Evolutionary conservation across 1,140 invertebrate genomes (phyloP).

Genomic region (Bombus ignitus): DNA sequence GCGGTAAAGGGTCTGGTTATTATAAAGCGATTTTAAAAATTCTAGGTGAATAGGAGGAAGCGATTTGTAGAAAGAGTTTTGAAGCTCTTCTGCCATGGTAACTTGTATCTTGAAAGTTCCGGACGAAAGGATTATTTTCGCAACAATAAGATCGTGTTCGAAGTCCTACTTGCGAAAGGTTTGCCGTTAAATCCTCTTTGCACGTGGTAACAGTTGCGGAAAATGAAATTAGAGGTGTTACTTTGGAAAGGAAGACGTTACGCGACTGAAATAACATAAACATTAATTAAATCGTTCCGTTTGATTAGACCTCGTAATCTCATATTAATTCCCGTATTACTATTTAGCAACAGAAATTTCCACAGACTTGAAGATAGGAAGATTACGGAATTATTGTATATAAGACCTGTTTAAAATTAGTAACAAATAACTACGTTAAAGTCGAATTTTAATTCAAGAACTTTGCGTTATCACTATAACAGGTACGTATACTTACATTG

Average conservation of each 20-base stretch:
- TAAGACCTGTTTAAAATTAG: no score
- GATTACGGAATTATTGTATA: neutral
- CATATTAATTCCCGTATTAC: neutral
- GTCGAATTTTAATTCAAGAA: neutral
- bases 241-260: no score
- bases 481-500: no score
- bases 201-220: neutral
- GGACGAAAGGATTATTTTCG: constrained; percentile 25
- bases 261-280: neutral
- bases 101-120: constrained; percentile 26
- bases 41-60: neutral
- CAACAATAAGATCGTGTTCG: constrained; percentile 22
- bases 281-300: neutral
- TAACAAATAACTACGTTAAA: neutral
- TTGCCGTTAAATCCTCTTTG: neutral
- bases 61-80: constrained; percentile 17
- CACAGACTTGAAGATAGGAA: neutral
- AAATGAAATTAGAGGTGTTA: neutral
- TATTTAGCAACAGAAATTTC: neutral
- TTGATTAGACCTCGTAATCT: neutral
- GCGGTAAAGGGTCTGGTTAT: neutral
- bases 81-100: neutral
- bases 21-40: constrained; percentile 1
- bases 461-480: no score
- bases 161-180: neutral